These are phyloP conservation scores for Syngnathus scovelli DNA, from an alignment of 2,113 vertebrate genomes.

Conservation along the genomic window DNA sequence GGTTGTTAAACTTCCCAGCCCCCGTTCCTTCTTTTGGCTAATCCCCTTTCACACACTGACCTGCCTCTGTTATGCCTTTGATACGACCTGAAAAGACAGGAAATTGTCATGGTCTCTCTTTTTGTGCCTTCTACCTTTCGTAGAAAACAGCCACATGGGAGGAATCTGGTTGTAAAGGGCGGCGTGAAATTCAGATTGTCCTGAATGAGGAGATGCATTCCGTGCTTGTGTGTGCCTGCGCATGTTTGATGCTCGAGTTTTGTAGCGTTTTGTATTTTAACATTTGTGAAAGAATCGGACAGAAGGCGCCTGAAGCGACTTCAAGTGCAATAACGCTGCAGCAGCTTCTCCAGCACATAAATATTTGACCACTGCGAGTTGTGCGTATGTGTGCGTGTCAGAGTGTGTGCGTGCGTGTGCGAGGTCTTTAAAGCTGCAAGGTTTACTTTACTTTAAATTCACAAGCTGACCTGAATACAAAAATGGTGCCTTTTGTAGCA, in stretches of 20 bases:
- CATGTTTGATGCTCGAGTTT: slow-evolving; percentile 17
- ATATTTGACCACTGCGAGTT: slow-evolving; percentile 51
- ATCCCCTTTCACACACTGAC: not conserved
- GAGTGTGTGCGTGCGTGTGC: slow-evolving; percentile 8
- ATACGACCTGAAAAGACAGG: not conserved
- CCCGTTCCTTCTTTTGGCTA: not conserved
- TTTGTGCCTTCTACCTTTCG: not conserved
- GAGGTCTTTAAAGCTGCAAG: slow-evolving; percentile 55
- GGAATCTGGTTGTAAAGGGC: not conserved
- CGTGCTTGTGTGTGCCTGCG: not conserved
- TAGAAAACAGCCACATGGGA: not conserved
- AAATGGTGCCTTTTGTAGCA: slow-evolving; percentile 1
- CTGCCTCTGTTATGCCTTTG: not conserved
- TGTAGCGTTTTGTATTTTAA: slow-evolving; percentile 45
- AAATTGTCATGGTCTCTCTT: not conserved
- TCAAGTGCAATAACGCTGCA: slow-evolving; percentile 51
- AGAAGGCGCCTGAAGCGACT: slow-evolving; percentile 42
- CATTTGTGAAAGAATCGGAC: slow-evolving; percentile 13
- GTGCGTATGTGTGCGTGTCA: slow-evolving; percentile 2
- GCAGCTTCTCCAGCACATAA: slow-evolving; percentile 39
- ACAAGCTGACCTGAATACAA: slow-evolving; percentile 57
- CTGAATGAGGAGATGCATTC: not conserved
- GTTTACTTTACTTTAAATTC: slow-evolving; percentile 53
- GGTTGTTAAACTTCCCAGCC: not conserved
- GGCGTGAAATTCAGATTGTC: not conserved